Percentiles rank a stretch among this genome's conserved stretches.
Evolutionary conservation across 1,140 invertebrate species (phyloP).

Genomic region (Tachypleus tridentatus): DNA sequence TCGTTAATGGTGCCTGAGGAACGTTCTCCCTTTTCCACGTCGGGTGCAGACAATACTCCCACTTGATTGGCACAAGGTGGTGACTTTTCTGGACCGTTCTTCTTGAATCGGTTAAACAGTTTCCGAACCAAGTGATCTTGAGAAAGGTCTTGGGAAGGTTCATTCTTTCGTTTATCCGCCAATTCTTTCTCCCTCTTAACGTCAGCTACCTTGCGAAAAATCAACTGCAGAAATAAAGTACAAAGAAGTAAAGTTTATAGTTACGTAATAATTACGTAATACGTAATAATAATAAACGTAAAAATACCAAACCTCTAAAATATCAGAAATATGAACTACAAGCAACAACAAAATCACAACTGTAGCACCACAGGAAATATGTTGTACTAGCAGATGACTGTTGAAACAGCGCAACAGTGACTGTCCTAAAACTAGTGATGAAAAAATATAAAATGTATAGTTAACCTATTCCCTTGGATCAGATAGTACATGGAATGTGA

Average conservation of each 20-base stretch:
- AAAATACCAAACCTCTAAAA: too few species aligned
- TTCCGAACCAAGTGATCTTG: constrained; percentile 89
- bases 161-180: constrained; percentile 91
- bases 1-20: not conserved
- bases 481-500: too few species aligned
- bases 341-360: too few species aligned
- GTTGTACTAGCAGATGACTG: too few species aligned
- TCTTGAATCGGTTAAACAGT: constrained; percentile 87
- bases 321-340: not conserved
- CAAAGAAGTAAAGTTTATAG: too few species aligned
- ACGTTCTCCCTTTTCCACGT: constrained; percentile 19
- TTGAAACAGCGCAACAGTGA: too few species aligned
- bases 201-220: constrained; percentile 97
- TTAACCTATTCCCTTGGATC: too few species aligned
- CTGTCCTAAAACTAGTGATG: too few species aligned
- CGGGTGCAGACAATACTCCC: constrained; percentile 12
- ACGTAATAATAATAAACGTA: too few species aligned
- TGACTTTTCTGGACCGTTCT: constrained; percentile 14
- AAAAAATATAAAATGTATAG: too few species aligned
- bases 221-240: constrained; percentile 47
- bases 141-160: constrained; percentile 75
- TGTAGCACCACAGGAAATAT: too few species aligned
- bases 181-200: constrained; percentile 95
- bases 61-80: constrained; percentile 12
- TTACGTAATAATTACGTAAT: too few species aligned